Conservation (phyloP, 2,888 invertebrate species). For the Neoitamus cyanurus region DNA sequence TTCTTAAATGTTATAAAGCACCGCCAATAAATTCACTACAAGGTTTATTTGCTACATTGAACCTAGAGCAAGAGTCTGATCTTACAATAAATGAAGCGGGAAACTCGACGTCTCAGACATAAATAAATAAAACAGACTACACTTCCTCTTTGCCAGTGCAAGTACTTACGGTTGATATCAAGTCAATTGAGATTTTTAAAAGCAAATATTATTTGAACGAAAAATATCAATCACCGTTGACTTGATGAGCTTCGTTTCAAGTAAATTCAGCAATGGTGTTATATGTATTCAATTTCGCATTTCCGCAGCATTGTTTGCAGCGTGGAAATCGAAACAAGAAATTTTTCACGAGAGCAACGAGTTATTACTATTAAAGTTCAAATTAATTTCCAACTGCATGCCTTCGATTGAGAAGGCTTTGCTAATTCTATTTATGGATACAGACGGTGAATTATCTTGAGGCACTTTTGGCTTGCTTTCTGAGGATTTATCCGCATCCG, state of each 20-base stretch:
- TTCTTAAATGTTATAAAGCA: neutral
- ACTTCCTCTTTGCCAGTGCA: neutral
- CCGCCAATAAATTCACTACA: neutral
- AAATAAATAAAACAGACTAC: neutral
- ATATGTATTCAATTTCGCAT: neutral
- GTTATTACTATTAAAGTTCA: constrained; percentile 20
- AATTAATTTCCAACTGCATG: constrained; percentile 27
- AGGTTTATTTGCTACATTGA: neutral
- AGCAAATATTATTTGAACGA: neutral
- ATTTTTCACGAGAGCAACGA: neutral
- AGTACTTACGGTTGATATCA: neutral
- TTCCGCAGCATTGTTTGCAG: neutral
- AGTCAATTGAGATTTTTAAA: neutral
- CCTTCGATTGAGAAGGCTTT: constrained; percentile 20
- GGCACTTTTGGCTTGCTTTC: neutral
- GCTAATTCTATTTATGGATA: neutral
- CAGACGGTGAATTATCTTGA: neutral
- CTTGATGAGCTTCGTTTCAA: neutral
- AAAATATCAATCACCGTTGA: neutral
- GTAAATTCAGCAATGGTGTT: too few species aligned
- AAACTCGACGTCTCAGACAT: neutral
- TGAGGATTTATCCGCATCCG: neutral
- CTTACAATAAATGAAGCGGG: neutral
- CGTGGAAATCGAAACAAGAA: neutral
- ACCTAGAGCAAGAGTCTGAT: neutral